Evolutionary conservation across 2,797 vertebrate species (phyloP).

Genomic region (Notamacropus eugenii): DNA sequence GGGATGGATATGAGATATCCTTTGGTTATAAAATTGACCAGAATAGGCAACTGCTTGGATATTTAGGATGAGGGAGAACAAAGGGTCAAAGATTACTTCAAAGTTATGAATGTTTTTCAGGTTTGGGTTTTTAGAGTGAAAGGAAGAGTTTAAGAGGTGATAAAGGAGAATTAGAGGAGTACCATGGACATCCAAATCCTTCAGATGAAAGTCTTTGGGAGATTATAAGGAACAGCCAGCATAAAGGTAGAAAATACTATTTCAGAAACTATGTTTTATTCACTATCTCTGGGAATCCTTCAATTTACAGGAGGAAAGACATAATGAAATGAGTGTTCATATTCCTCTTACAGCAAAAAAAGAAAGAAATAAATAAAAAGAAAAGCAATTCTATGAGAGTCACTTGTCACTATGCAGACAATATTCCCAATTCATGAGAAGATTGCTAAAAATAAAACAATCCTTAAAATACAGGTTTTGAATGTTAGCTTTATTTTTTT

Average conservation of each 20-base stretch:
- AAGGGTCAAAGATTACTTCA: neutral
- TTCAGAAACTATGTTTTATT: constrained; percentile 69
- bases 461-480: constrained; percentile 76
- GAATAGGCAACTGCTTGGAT: neutral
- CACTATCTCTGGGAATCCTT: constrained; percentile 55
- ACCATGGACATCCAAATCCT: constrained; percentile 54
- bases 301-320: constrained; percentile 37
- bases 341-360: constrained; percentile 51
- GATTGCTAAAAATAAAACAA: constrained; percentile 68
- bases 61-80: neutral
- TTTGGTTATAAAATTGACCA: neutral
- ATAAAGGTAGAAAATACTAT: constrained; percentile 62
- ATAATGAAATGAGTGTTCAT: constrained; percentile 48
- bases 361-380: neutral
- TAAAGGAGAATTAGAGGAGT: constrained; percentile 46
- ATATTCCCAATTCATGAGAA: constrained; percentile 66
- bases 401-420: constrained; percentile 42
- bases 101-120: neutral
- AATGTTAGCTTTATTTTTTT: constrained; percentile 70
- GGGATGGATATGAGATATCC: neutral
- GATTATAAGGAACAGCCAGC: constrained; percentile 74
- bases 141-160: constrained; percentile 13
- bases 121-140: neutral
- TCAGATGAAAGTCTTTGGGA: constrained; percentile 32
- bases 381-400: constrained; percentile 38